phyloP scores from a whole-genome alignment of 2,888 invertebrate genomes.

The Andrena bicolor region DNA sequence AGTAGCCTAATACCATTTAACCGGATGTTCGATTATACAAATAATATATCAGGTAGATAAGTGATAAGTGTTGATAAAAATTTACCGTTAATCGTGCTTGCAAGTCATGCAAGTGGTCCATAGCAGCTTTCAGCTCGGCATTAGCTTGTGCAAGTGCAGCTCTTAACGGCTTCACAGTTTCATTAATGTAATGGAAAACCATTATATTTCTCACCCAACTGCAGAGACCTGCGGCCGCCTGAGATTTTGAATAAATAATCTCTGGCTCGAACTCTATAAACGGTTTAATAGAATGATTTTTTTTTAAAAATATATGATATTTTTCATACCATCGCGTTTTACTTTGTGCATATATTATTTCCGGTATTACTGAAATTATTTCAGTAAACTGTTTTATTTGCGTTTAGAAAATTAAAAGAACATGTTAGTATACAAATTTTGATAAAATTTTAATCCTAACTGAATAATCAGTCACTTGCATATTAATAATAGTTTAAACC shows the following conservation, averaged over 20 bases:
- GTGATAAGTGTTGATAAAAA: background rate
- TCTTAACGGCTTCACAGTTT: constrained; percentile 96
- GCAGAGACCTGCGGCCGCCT: constrained; percentile 96
- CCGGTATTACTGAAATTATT: too few relatives aligned
- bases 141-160: constrained; percentile 94
- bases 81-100: constrained; percentile 89
- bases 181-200: constrained; percentile 95
- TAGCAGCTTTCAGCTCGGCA: constrained; percentile 92
- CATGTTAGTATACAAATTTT: too few relatives aligned
- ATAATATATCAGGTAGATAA: too few relatives aligned
- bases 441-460: too few relatives aligned
- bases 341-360: too few relatives aligned
- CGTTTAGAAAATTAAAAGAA: too few relatives aligned
- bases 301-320: background rate
- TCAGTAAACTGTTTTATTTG: too few relatives aligned
- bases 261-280: constrained; percentile 92
- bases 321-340: background rate
- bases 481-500: too few relatives aligned
- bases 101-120: constrained; percentile 91
- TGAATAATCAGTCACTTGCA: too few relatives aligned
- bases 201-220: constrained; percentile 98
- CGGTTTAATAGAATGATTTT: background rate
- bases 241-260: constrained; percentile 93
- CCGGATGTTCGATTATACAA: too few relatives aligned
- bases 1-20: too few relatives aligned